phyloP scores from a whole-genome alignment of 2,113 vertebrate species.

The Lepidothrix coronata region DNA sequence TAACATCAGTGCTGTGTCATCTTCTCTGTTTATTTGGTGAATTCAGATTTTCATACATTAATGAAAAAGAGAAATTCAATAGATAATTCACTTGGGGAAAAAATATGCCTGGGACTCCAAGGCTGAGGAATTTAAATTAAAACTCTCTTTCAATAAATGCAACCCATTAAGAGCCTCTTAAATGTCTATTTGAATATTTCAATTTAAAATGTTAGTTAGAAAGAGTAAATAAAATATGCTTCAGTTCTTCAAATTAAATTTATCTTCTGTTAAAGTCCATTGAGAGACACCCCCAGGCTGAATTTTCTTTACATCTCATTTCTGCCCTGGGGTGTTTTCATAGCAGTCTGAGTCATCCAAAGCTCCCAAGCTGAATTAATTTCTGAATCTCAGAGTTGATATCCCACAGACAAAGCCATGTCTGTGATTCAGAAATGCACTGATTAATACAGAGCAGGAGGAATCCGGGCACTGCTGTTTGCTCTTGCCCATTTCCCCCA shows the following conservation, averaged over 20 bases:
- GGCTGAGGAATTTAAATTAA: constrained; percentile 6
- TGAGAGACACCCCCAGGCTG: neutral
- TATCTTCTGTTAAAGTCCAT: neutral
- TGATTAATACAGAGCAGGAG: accelerated
- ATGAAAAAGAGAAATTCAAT: neutral
- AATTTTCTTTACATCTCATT: constrained; percentile 7
- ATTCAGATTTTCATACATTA: neutral
- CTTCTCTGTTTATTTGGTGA: neutral
- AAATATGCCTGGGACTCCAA: neutral
- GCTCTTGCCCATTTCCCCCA: accelerated
- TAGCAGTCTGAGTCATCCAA: constrained; percentile 39
- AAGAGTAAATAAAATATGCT: constrained; percentile 34
- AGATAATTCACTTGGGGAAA: neutral
- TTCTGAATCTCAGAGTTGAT: constrained; percentile 10
- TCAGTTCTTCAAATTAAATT: constrained; percentile 26
- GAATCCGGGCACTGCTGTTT: neutral
- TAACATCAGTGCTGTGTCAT: neutral
- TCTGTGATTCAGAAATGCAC: neutral
- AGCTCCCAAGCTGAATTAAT: constrained; percentile 32
- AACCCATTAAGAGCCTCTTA: constrained; percentile 6
- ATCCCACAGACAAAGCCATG: neutral
- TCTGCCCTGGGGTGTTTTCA: constrained; percentile 37
- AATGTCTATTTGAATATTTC: constrained; percentile 19
- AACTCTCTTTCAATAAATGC: constrained; percentile 2
- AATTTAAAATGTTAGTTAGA: neutral